A percentile compares a stretch with the other conserved stretches of the same genome.
Evolutionary conservation across 2,888 invertebrate genomes (phyloP).

Genomic region (Melanchra persicariae): DNA sequence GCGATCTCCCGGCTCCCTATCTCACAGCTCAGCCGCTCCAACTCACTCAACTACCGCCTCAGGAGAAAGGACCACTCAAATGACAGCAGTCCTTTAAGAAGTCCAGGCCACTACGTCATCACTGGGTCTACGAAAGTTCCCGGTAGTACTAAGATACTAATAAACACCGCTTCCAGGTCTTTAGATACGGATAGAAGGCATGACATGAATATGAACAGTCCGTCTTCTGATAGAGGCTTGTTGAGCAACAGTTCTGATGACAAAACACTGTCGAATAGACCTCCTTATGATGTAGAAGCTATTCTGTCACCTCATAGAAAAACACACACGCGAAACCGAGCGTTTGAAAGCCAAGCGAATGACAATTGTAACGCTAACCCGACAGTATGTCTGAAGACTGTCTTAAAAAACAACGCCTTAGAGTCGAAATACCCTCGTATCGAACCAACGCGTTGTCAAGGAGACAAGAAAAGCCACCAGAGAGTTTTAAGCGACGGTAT

Average conservation of each 20-base stretch:
- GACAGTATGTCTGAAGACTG: constrained; percentile 83
- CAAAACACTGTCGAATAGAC: constrained; percentile 85
- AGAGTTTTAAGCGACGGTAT: constrained; percentile 74
- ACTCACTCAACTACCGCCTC: constrained; percentile 87
- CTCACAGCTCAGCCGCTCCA: constrained; percentile 86
- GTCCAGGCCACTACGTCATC: constrained; percentile 87
- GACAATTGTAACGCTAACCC: constrained; percentile 83
- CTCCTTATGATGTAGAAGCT: constrained; percentile 81
- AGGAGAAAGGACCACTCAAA: constrained; percentile 82
- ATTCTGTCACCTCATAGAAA: constrained; percentile 87
- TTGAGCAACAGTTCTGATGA: constrained; percentile 87
- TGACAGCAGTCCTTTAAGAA: constrained; percentile 85
- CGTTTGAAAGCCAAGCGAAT: constrained; percentile 86
- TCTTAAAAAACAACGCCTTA: constrained; percentile 86
- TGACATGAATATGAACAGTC: constrained; percentile 87
- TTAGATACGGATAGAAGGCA: constrained; percentile 80
- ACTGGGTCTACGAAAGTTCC: constrained; percentile 85
- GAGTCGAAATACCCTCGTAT: constrained; percentile 83
- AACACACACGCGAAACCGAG: constrained; percentile 89
- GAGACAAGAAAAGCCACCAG: constrained; percentile 77
- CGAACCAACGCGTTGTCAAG: constrained; percentile 86
- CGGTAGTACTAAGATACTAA: constrained; percentile 78
- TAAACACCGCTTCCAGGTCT: constrained; percentile 84
- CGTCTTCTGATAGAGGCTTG: constrained; percentile 80
- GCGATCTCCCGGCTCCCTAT: constrained; percentile 86